Conservation (phyloP, 2,113 vertebrate genomes). For the Aepyceros melampus region DNA sequence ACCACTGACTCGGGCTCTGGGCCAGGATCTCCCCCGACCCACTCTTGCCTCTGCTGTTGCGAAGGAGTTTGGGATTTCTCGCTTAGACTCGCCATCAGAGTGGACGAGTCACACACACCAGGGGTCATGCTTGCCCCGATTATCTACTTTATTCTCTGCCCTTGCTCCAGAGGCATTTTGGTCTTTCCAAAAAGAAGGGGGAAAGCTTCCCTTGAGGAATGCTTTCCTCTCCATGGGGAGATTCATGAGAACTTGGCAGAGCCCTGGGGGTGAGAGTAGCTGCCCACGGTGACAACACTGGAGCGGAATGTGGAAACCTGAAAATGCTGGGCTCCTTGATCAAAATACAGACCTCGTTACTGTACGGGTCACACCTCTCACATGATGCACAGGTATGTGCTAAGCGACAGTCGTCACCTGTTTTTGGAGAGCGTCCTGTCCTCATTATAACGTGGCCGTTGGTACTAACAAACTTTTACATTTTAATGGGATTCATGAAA, state of each 20-base stretch:
- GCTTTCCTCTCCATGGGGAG: not conserved
- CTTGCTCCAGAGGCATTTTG: not conserved
- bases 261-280: not conserved
- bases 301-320: fast-evolving
- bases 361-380: fast-evolving
- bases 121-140: too few species aligned
- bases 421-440: constrained; percentile 46
- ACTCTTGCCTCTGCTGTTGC: too few species aligned
- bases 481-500: constrained; percentile 69
- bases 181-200: not conserved
- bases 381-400: not conserved
- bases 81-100: not conserved
- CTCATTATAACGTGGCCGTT: constrained; percentile 78
- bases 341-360: too few species aligned
- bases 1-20: not conserved
- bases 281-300: fast-evolving
- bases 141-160: fast-evolving
- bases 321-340: not conserved
- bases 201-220: not conserved
- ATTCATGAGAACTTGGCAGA: not conserved
- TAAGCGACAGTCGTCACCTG: not conserved
- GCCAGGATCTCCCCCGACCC: fast-evolving
- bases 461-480: constrained; percentile 67
- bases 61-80: fast-evolving
- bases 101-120: fast-evolving